Evolutionary conservation across 2,797 vertebrate species (phyloP), one percentile per base, ranked within the genome.

Genomic region (Dromococcyx pavoninus): DNA sequence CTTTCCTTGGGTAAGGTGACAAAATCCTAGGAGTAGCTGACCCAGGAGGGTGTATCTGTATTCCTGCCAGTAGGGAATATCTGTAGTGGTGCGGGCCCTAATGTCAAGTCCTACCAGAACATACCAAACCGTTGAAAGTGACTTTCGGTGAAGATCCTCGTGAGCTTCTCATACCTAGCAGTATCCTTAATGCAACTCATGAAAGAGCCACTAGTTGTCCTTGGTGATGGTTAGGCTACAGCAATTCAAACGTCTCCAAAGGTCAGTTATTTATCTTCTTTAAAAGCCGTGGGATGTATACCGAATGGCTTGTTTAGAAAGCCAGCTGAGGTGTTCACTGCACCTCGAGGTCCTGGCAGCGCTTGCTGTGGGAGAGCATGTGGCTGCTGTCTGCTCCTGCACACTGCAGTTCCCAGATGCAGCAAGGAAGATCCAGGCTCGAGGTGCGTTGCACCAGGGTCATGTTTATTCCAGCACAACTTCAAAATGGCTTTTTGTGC

Each of bases 281-380:
- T 43, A 24, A 37, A 41, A 22, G 13, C 67, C 7, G 18, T 8
- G 18, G 13, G 3, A 2, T 3, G 4, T 17, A 1, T 6, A 14
- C 21, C 28, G 60, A 86, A 37, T 22, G 62, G 61, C 74, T 74
- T 46, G 7, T 35, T 54, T 37, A 57, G 71, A 51, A 61, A 75
- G 37, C 46, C 73, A 39, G 27, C 61, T 22, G 53, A 32, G 72
- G 60, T 3, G 4, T 43, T 56, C 2, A 0, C 30, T 28, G 50
- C 24, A 35, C 18, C 69, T 71, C 16, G 0, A 33, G 61, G 30
- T 65, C 72, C 67, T 53, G 57, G 57, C 32, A 19, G 64, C 5
- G 1, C 37, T 70, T 53, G 7, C 57, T 37, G 9, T 3, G 3
- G 57, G 44, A 33, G 48, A 35, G 10, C 46, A 41, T 6, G 3